Conservation (phyloP, 2,888 invertebrate genomes). For the Cerastoderma edule region DNA sequence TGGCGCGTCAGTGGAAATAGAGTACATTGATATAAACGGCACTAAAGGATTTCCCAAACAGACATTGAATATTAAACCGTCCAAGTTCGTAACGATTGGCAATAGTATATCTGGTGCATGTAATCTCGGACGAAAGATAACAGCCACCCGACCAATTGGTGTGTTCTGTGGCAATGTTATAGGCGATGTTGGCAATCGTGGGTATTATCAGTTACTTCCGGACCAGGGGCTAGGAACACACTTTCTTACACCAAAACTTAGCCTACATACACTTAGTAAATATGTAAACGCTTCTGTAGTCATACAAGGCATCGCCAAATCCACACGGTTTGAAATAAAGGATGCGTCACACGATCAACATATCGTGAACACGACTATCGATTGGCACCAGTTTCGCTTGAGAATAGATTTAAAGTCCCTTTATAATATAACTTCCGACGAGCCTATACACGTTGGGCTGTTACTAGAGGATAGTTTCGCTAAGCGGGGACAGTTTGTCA, state of each 20-base stretch:
- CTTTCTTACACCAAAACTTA: neutral
- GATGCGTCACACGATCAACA: no score
- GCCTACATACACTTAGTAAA: no score
- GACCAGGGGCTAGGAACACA: neutral
- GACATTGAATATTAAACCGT: neutral
- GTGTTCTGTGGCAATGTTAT: conserved; percentile 13
- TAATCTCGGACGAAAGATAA: neutral
- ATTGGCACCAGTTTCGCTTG: no score
- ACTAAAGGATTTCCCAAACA: neutral
- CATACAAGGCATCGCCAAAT: no score
- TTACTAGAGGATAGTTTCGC: neutral
- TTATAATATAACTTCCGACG: neutral
- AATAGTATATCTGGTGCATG: neutral
- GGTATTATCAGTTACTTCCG: conserved; percentile 8
- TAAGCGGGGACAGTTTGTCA: neutral
- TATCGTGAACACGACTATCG: neutral
- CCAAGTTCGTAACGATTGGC: neutral
- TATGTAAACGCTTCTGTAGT: no score
- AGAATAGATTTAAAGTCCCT: neutral
- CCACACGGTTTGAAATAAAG: no score
- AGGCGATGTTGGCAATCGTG: neutral
- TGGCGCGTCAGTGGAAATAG: neutral
- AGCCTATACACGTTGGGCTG: neutral
- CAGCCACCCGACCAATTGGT: neutral
- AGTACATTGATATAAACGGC: neutral